Evolutionary conservation across 2,888 invertebrate genomes (phyloP).

Genomic region (Lacanobia oleracea): DNA sequence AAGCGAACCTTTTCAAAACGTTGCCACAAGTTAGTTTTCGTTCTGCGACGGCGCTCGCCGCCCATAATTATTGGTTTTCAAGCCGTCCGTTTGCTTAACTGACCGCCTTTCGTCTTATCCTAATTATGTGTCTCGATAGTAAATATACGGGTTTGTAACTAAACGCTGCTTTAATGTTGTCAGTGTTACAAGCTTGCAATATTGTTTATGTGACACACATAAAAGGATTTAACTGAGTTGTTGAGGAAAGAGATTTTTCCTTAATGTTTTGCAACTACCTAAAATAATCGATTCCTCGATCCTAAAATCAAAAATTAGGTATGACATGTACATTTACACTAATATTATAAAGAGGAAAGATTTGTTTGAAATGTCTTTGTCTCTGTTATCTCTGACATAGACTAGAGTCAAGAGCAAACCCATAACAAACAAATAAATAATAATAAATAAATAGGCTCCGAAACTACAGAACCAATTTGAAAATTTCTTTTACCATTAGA

Average conservation of each 20-base stretch:
- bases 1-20: constrained; percentile 57
- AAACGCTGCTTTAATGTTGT: constrained; percentile 44
- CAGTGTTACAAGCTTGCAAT: constrained; percentile 26
- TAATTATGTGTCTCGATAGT: constrained; percentile 60
- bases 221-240: not conserved
- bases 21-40: constrained; percentile 54
- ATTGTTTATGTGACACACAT: constrained; percentile 30
- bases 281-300: not conserved
- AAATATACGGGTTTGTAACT: constrained; percentile 43
- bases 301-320: not conserved
- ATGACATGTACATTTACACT: not conserved
- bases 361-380: too few species aligned
- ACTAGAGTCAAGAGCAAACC: too few species aligned
- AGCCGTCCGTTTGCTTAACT: constrained; percentile 60
- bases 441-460: too few species aligned
- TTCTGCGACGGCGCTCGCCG: constrained; percentile 41
- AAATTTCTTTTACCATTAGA: too few species aligned
- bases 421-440: too few species aligned
- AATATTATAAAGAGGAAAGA: too few species aligned
- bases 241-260: not conserved
- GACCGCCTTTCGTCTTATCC: constrained; percentile 62
- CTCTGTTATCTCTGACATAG: too few species aligned
- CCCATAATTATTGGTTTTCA: constrained; percentile 59
- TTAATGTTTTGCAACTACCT: not conserved
- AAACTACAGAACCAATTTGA: too few species aligned